Evolutionary conservation across 2,113 vertebrate genomes (phyloP), one percentile per base, ranked within the genome.

Genomic region (Zapus hudsonius): DNA sequence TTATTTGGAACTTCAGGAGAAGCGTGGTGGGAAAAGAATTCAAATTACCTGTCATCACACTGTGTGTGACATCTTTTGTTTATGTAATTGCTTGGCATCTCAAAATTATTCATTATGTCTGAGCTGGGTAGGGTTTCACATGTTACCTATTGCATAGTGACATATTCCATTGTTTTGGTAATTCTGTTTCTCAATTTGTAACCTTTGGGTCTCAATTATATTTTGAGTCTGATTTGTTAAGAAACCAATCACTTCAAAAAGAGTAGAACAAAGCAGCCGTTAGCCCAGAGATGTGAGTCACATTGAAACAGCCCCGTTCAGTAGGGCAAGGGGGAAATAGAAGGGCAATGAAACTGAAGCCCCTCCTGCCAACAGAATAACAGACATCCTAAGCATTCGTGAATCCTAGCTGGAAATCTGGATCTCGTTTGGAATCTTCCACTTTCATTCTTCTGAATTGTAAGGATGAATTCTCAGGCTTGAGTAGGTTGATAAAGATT

Each of bases 401-500:
- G 29, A 36, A 9, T 87, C 63, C 36, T n/a, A 47, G 69, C 81
- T 64, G 59, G 92, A 93, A 81, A 29, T 8, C 31, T 36, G n/a
- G 19, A 40, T n/a, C 52, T 69, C 0, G 27, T 44, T 79, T 86
- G 47, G 47, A 59, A 67, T 59, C 25, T 63, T 84, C 66, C 19
- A 33, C 0, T 96, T 85, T 88, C 38, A 44, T 87, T 82, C 33
- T 42, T 92, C 80, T 76, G 67, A 83, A 81, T 69, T 61, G 63
- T 40, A n/a, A 86, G 86, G 25, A 64, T 88, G 83, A 63, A 55
- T 74, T 90, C 52, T 80, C 44, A 38, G 83, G 59, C 74, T 72
- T 57, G 70, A 64, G 64, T 85, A 67, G 31, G 75, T 72, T 92
- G 92, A 92, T 86, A 83, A 89, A 93, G 85, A 82, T 92, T 93